Base-by-base conservation (phyloP, 2,113 vertebrate species). In the Chitala chitala region DNA sequence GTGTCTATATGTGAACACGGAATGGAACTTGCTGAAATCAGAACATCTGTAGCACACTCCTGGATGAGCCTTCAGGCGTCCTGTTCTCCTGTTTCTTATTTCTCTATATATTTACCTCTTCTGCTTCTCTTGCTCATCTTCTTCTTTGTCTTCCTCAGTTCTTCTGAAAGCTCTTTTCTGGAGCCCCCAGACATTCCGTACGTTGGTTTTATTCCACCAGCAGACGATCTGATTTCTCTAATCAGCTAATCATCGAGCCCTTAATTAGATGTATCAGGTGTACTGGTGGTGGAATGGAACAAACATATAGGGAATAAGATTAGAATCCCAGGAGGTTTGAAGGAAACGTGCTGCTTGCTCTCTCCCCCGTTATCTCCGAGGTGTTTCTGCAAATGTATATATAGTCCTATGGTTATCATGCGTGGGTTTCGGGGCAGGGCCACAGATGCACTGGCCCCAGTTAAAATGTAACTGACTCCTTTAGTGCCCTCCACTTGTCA, bases 311-410 rank as follows among this genome's bases (percentile, higher is more conserved):
- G 59, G 17, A n/a, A 63, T 38, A 20, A 63, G 6, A 8, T 38
- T 61, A 15, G 22, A 24, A 24, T 8, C 53, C 53, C 29, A 10
- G 38, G 59, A 17, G 56, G 56, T 59, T 59, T 33, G 56, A 15
- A n/a, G 26, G 20, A 33, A 59, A 15, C 13, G 33, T 6, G 56
- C 22, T 63, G 3, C 59, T 63, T 38, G 5, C 33, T 73, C 64
- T 71, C 71, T 65, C 73, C 31, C 42, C 31, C 17, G 76, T 65
- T 53, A 51, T 74, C 51, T n/a, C n/a, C n/a, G n/a, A n/a, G n/a
- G 78, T 76, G 78, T 76, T 48, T 68, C 31, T 36, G 50, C n/a
- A 17, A 15, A 56, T 24, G 26, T n/a, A 42, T 46, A 4, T 6
- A 29, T 68, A 10, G 33, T 48, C 63, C 36, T 10, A 46, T 40